Evolutionary conservation across 2,797 vertebrate species (phyloP), one percentile per base, ranked within the genome.

Genomic region (Xenopus petersii): DNA sequence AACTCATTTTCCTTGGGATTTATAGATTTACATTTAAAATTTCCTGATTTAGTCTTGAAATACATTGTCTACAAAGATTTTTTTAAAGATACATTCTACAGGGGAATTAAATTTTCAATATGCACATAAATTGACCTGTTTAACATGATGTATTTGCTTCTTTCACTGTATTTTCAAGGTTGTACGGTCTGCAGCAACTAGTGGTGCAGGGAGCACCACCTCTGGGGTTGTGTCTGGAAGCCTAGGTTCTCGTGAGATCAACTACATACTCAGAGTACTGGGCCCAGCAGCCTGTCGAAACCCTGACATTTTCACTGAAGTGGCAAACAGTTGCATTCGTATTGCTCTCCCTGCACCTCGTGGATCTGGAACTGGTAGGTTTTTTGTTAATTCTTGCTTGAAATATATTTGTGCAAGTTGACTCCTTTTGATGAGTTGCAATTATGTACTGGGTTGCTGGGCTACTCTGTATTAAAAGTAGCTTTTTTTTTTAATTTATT

Each of bases 181-280:
- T 77, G 96, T 98, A 71, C 91, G 96, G 0, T 98, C 96, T 3
- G 96, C 96, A 1, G 96, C 96, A 81, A 98, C 96, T 24, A 97
- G 95, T 30, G 96, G 96, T 33, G 95, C 96, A 46, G 97, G 96
- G 78, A 98, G 96, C 82, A 98, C 96, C 67, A 98, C 96, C 0
- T 98, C 97, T 13, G 97, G 97, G 30, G 97, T 98, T 68, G 96
- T 98, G 7, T 98, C 97, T 0, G 97, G 97, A 75, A 98, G 96
- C 83, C 90, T 98, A 13, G 97, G 97, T 24, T 98, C 97, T 11
- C 91, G 96, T 15, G 97, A 98, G 85, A 96, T 98, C 74, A 98
- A 98, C 81, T 98, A 98, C 69, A 98, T 98, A 80, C 92, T 98
- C 70, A 89, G 96, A 2, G 97, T 98, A 42, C 85, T 98, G 71